These are phyloP conservation scores for Anagyrus pseudococci DNA, from an alignment of 2,888 invertebrate species.

Conservation along the genomic window DNA sequence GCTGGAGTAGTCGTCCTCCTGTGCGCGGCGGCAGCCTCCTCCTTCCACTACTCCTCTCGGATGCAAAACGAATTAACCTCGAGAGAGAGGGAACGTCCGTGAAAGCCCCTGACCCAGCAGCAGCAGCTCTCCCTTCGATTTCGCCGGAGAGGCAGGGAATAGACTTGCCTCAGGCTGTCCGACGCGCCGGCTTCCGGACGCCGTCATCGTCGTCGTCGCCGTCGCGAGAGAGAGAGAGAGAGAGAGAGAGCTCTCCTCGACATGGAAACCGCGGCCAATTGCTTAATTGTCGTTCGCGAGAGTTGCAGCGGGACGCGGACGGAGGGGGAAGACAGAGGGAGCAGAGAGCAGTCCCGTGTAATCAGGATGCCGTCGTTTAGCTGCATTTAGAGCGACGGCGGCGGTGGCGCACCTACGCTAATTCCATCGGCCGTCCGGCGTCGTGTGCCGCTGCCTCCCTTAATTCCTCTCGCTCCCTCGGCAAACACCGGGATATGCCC, in stretches of 20 bases:
- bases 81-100: not conserved
- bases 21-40: not conserved
- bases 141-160: not conserved
- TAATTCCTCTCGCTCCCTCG: conserved; percentile 9
- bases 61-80: not conserved
- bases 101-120: not conserved
- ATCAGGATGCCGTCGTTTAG: conserved; percentile 60
- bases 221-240: not conserved
- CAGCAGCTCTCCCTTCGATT: not conserved
- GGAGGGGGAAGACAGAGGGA: not conserved
- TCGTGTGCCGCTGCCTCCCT: conserved; percentile 1
- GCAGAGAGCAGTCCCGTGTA: conserved; percentile 44
- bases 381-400: conserved; percentile 47
- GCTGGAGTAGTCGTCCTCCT: not conserved
- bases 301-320: conserved; percentile 25
- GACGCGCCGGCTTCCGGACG: not conserved
- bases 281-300: conserved; percentile 54
- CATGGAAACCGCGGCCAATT: conserved; percentile 58
- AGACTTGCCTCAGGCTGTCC: not conserved
- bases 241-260: conserved; percentile 32
- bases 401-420: conserved; percentile 51
- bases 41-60: not conserved
- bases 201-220: too few species aligned
- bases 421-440: conserved; percentile 39
- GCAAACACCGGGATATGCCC: not conserved